A percentile compares a stretch with the other conserved stretches of the same genome.
phyloP scores from a whole-genome alignment of 2,888 invertebrate species.

The Osmoderma eremita region DNA sequence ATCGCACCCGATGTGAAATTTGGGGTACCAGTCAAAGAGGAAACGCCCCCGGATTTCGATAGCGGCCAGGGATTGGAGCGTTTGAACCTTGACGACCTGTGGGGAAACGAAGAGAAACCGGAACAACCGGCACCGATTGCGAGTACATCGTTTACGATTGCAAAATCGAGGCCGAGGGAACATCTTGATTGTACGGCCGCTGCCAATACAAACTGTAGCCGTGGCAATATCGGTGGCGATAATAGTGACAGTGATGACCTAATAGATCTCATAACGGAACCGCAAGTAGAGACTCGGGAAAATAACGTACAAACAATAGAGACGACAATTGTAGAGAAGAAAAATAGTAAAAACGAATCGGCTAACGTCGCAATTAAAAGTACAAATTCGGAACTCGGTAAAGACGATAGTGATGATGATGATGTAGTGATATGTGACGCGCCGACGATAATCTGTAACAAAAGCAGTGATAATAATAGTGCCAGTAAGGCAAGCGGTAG shows the following conservation, averaged over 20 bases:
- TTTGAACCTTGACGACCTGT: neutral
- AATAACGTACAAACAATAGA: neutral
- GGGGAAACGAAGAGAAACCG: too few relatives aligned
- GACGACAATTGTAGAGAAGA: neutral
- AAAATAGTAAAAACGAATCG: slow-evolving; percentile 2
- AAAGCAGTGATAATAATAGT: neutral
- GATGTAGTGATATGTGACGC: too few relatives aligned
- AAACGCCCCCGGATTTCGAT: slow-evolving; percentile 10
- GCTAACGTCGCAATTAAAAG: slow-evolving; percentile 13
- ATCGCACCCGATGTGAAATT: neutral
- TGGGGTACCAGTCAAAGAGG: neutral
- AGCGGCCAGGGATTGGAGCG: slow-evolving; percentile 1
- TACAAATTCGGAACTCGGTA: slow-evolving; percentile 11
- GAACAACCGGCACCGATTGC: too few relatives aligned
- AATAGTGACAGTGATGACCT: neutral
- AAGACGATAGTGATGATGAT: neutral
- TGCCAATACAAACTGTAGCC: neutral
- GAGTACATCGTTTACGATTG: too few relatives aligned
- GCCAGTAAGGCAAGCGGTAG: neutral
- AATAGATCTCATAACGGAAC: slow-evolving; percentile 11
- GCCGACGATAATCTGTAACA: neutral
- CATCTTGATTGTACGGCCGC: too few relatives aligned
- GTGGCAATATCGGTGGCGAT: slow-evolving; percentile 3
- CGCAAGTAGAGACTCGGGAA: neutral
- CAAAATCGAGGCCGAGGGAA: neutral